These are phyloP conservation scores for Leptocoma aspasia DNA, from an alignment of 2,113 vertebrate genomes.

Conservation along the genomic window DNA sequence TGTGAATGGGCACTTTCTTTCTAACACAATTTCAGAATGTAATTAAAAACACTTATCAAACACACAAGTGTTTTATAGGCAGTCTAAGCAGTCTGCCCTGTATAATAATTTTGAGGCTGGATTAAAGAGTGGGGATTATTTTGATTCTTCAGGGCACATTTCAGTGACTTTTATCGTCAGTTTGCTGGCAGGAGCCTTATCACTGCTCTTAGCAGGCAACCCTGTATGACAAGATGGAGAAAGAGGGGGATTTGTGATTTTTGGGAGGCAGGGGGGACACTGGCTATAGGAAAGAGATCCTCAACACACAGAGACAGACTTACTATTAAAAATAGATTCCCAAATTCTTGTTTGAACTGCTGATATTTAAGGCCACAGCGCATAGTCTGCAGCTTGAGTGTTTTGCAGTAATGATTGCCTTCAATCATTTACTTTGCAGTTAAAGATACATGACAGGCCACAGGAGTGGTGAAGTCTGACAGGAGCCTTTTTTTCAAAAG, in stretches of 20 bases:
- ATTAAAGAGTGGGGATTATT: neutral
- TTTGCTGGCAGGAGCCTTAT: neutral
- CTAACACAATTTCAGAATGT: neutral
- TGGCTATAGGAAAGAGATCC: neutral
- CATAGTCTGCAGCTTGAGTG: neutral
- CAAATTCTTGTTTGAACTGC: neutral
- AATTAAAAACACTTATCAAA: neutral
- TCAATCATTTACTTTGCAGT: neutral
- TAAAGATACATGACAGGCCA: neutral
- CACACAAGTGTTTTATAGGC: neutral
- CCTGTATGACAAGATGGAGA: neutral
- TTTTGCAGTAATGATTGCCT: neutral
- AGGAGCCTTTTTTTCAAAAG: neutral
- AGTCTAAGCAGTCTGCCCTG: neutral
- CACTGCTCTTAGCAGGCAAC: neutral
- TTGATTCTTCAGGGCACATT: neutral
- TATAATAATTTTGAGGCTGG: neutral
- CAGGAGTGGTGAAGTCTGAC: neutral
- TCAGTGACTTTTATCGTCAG: neutral
- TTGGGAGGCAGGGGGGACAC: neutral
- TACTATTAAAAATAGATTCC: neutral
- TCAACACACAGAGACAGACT: neutral
- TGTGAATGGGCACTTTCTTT: neutral
- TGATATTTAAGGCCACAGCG: neutral
- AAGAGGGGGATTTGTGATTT: neutral